Evolutionary conservation across 1,140 invertebrate genomes (phyloP), one percentile per base, ranked within the genome.

Genomic region (Aphidius gifuensis): DNA sequence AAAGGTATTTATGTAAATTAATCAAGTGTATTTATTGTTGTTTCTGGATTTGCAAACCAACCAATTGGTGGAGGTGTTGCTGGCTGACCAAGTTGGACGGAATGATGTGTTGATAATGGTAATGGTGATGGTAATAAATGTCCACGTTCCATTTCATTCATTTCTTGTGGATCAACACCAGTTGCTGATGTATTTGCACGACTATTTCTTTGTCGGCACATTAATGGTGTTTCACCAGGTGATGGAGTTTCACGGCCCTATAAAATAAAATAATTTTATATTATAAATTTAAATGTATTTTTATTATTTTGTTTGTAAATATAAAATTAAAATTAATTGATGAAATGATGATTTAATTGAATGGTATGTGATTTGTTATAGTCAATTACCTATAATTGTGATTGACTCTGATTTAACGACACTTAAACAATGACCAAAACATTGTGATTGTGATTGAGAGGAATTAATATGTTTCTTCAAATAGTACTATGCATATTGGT

Each of bases 181-280:
- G 69, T 67, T 48, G 78, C 71, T 23, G 75, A 79, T 50, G 67
- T 71, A 8, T 73, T 76, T 9, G 77, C 77, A 56, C 75, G 73
- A 68, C 80, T 85, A 71, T 85, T 90, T 23, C 90, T 82, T 72
- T 92, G 90, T 47, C 90, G 82, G 72, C 89, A 92, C 75, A 92
- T 74, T 69, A 90, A 92, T 9, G 90, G 90, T 6, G 90, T 90
- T 67, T 89, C 88, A 23, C 85, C 85, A 23, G 90, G 90, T 9
- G 90, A 91, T 55, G 88, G 89, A 61, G 88, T 89, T 71, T 88
- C 88, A 71, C 85, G 84, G 69, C 87, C 88, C 88, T 91, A 73
- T 60, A 8, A 58, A 43, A 45, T 38, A 53, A 51, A 60, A 57
- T 44, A 50, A 58, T 42, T 50, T 11, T 47, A 16, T 16, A 16